Evolutionary conservation across 2,888 invertebrate species (phyloP).

Genomic region (Nasonia oneida): DNA sequence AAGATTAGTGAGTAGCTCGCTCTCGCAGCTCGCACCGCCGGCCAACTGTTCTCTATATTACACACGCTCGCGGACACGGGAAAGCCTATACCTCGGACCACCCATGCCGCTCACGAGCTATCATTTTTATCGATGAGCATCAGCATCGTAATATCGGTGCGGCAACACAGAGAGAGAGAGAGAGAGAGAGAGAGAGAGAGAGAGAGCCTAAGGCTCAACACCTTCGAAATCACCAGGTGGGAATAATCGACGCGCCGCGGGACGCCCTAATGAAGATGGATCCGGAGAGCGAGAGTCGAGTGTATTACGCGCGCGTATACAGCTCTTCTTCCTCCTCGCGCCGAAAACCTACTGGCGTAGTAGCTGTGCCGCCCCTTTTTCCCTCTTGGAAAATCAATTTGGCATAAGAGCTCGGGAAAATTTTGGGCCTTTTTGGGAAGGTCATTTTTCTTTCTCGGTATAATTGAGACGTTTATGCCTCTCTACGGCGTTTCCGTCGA

Average conservation of each 20-base stretch:
- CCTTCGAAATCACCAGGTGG: constrained; percentile 77
- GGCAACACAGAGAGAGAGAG: constrained; percentile 17
- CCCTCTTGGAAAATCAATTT: constrained; percentile 51
- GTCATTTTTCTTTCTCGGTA: background rate
- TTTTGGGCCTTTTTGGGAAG: constrained; percentile 25
- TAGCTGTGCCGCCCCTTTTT: background rate
- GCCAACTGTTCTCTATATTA: constrained; percentile 44
- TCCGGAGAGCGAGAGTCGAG: constrained; percentile 64
- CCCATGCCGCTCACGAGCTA: constrained; percentile 35
- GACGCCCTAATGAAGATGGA: constrained; percentile 79
- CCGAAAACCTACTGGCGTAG: background rate
- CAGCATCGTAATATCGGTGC: background rate
- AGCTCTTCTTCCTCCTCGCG: constrained; percentile 5
- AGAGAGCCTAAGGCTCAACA: constrained; percentile 72
- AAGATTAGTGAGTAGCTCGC: constrained; percentile 40
- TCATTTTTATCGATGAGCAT: constrained; percentile 56
- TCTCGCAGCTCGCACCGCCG: background rate
- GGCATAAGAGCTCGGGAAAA: background rate
- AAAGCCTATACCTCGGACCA: constrained; percentile 34
- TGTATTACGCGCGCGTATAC: background rate
- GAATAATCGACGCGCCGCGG: constrained; percentile 71
- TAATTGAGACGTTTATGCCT: constrained; percentile 46
- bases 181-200: background rate
- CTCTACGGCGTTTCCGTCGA: background rate
- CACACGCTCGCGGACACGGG: background rate